Base-by-base conservation (phyloP, 1,140 invertebrate species). In the Pseudomyrmex sp. region DNA sequence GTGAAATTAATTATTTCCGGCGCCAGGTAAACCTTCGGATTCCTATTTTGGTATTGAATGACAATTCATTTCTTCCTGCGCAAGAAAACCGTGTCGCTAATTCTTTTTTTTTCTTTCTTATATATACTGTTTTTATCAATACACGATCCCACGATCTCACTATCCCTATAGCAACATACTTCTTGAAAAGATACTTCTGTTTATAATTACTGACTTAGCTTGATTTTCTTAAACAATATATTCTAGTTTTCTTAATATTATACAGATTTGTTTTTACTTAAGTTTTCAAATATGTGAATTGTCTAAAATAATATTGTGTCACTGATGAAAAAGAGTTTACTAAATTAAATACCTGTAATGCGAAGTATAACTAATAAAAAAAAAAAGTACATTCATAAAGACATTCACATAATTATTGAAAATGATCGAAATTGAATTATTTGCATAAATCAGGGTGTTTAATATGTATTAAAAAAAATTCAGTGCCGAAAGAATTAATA, bases 251-350 rank as follows among this genome's bases (percentile, higher is more conserved):
- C 26, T 26, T 4, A 26, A 26, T 35, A 35, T 35, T 35, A 35
- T 84, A 85, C 85, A 89, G 87, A 84, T 9, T 9, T n/a, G n/a
- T 68, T 63, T 86, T 86, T 80, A 83, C 85, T 87, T 85, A 84
- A 90, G n/a, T 76, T 77, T 61, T 80, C 76, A 63, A 2, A 4
- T 69, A 4, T 69, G 7, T 65, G 2, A 1, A 35, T 35, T 35
- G 35, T 35, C 5, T 35, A 5, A 35, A 35, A 35, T 35, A 7
- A 35, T 35, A 35, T 35, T 35, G 35, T 7, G 35, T 7, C 35
- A 35, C 5, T 35, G 5, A 35, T 35, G 35, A 35, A 35, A 35
- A 35, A 35, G 35, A 7, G 5, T 35, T 35, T 7, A 7, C 0
- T 35, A 35, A 35, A 35, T 35, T 35, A 35, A 23, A 23, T 59